Evolutionary conservation across 2,888 invertebrate genomes (phyloP).

Genomic region (Fissipunctia ypsillon): DNA sequence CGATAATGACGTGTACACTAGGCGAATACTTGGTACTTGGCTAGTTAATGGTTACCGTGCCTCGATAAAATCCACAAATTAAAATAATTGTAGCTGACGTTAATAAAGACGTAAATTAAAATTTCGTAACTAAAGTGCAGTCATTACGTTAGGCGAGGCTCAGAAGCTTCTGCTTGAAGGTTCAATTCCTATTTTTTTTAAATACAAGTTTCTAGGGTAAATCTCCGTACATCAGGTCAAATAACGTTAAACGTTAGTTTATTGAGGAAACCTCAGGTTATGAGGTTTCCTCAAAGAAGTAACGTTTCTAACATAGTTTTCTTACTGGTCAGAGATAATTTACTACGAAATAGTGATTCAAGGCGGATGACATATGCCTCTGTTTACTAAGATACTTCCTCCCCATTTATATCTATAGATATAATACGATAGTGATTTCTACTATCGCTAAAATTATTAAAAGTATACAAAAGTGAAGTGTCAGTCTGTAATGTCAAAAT

Average conservation of each 20-base stretch:
- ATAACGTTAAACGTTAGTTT: too few species aligned
- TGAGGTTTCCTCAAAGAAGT: too few species aligned
- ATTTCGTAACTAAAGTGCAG: constrained; percentile 1
- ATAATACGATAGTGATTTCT: too few species aligned
- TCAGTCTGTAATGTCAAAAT: too few species aligned
- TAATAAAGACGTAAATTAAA: constrained; percentile 15
- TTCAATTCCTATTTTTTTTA: neutral
- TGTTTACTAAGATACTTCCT: neutral
- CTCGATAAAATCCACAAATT: constrained; percentile 29
- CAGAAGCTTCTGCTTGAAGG: neutral
- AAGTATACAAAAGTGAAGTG: too few species aligned
- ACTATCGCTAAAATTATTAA: neutral
- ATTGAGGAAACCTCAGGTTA: too few species aligned
- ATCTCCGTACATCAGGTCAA: too few species aligned
- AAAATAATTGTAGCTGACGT: constrained; percentile 26
- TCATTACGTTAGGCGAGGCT: neutral
- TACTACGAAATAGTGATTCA: neutral
- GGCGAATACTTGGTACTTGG: constrained; percentile 12
- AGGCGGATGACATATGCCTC: neutral
- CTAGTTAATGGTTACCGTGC: constrained; percentile 14
- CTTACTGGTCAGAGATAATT: too few species aligned
- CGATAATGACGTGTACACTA: constrained; percentile 37
- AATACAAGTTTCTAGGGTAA: too few species aligned
- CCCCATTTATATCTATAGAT: too few species aligned
- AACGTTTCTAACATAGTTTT: too few species aligned